Base-by-base conservation (phyloP, 2,113 vertebrate genomes). In the Crotalus tigris region DNA sequence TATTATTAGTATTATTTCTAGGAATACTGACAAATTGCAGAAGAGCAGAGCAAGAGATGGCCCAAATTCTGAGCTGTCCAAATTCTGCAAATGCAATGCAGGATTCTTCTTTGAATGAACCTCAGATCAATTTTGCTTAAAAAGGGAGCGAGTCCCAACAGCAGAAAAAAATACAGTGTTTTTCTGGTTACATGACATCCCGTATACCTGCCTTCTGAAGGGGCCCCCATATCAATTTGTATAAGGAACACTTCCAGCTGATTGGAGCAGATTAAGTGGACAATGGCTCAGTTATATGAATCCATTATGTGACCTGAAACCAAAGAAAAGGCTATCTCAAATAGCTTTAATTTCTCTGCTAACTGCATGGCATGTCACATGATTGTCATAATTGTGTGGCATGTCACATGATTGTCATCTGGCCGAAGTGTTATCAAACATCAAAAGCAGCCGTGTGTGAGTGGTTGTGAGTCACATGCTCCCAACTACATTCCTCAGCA, bases 301-400 rank as follows among this genome's bases (percentile, higher is more conserved):
- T 3, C 87, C 69, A 92, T 54, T 11, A 4, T 0, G 7, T 24
- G 87, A 1, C 1, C 85, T 88, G 58, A 91, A 53, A 29, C 10
- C 89, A 53, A 89, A 58, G 44, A 6, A 24, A 39, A 49, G 24
- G 85, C 33, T 93, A 64, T 89, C 93, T 93, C 24, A 91, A 29
- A 51, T 96, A 57, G n/a, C 59, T 33, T 94, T 96, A 44, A 61
- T 46, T 2, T 89, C 88, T 95, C 1, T 0, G 46, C 92, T 86
- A 85, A 85, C 64, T 53, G 19, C 64, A 21, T 1, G 81, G 55
- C 59, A 46, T 9, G 55, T 92, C 5, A 0, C 54, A 94, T 39
- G 44, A 55, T 49, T 87, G 49, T 21, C 92, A 90, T 86, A 69
- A 69, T 33, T 69, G 29, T 64, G 13, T 1, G 81, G 55, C 81